Evolutionary conservation across 92 coral and sea anemone species (phyloP), one percentile per base, ranked within the genome.

Genomic region (Epizoanthus fatuus): DNA sequence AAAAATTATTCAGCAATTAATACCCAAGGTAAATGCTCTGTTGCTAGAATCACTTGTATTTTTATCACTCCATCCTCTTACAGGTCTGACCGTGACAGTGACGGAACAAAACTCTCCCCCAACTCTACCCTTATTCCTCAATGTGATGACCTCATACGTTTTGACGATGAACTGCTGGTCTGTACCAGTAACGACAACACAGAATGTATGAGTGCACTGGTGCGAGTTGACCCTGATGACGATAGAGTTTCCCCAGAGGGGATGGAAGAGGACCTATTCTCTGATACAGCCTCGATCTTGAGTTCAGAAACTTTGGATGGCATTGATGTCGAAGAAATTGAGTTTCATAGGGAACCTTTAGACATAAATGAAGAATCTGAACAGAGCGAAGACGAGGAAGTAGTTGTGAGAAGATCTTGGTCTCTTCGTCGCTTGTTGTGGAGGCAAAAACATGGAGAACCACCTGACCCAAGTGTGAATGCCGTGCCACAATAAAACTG

Each of bases 201-300:
- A 3, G 69, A 59, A 20, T 42, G 56, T 54, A 54, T 51, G 62
- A 90, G 96, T 78, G 96, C 88, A 42, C 93, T 95, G 52, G 74
- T 78, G 63, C 89, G 94, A 35, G 66, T 42, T 45, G 86, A 82
- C 39, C 96, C 98, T 1, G 74, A 76, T 72, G 83, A 90, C 14
- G 91, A 76, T 58, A 69, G 98, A 76, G 91, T 79, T 53, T 79
- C 86, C 52, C 96, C 98, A 3, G 98, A 91, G 56, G 94, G 94
- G 59, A 91, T 87, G 94, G 94, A 63, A 78, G 69, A 77, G 20
- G 70, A 42, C 19, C 12, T 19, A 37, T 60, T 59, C 13, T 77
- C 82, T 0, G 82, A 77, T 60, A 60, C 82, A 11, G 69, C 20
- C 69, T 57, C 68, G 20, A 62, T 32, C 4, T 58, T 69, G 20